Evolutionary conservation across 2,797 vertebrate species (phyloP), one percentile per base, ranked within the genome.

Genomic region (Protosalanx chinensis): DNA sequence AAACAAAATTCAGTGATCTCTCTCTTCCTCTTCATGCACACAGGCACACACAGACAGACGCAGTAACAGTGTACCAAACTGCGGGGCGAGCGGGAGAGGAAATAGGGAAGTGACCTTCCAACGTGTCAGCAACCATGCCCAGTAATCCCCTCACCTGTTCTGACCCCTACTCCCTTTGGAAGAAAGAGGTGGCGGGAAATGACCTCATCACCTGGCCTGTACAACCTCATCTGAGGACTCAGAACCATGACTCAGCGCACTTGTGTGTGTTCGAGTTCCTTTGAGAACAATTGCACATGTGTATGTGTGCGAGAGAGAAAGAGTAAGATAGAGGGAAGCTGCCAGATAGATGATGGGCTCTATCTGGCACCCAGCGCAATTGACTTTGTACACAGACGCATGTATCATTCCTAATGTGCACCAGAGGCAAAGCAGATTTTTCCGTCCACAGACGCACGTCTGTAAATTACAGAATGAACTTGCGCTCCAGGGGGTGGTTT

Each of bases 161-260:
- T 67, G 71, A 62, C 23, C 29, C n/a, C 33, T 64, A 35, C 33
- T 33, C 62, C 16, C 27, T 67, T 46, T 7, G 1, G 8, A 16
- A 23, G 33, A 16, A 53, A n/a, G 56, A 65, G 23, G 41, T 56
- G 20, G 70, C 33, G 72, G 49, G 51, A 68, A 33, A 68, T 68
- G 49, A n/a, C 64, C 64, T 51, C 20, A 56, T 30, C 6, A 67
- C 41, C 51, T 29, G 49, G 4, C 16, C 49, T n/a, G 57, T 49
- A 75, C 56, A 57, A 49, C 72, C 61, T 79, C 73, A 67, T 83
- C 75, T 64, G 13, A 61, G 61, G 78, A 70, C 73, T 71, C 70
- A 79, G 82, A 68, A 65, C 37, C 37, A 62, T 73, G 75, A 77
- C 67, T 84, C 73, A 69, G 58, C 67, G 61, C 67, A 29, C 46